A percentile compares a stretch with the other conserved stretches of the same genome.
phyloP scores from a whole-genome alignment of 2,113 vertebrate species.

The Oryzias woworae region DNA sequence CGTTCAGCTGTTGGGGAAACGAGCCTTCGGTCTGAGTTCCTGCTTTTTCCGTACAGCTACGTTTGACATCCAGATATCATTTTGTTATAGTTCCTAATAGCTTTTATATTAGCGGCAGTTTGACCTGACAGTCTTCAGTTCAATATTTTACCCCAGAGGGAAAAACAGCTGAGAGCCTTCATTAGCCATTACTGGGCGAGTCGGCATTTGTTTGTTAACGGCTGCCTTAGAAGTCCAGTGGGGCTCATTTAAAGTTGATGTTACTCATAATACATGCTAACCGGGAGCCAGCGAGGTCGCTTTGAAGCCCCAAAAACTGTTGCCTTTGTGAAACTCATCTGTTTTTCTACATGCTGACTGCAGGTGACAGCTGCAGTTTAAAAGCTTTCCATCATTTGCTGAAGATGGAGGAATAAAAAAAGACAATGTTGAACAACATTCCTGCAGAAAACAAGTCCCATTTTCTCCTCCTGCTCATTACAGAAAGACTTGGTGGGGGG shows the following conservation, averaged over 20 bases:
- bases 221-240: constrained; percentile 70
- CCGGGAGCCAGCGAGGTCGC: constrained; percentile 59
- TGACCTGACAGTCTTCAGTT: constrained; percentile 44
- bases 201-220: constrained; percentile 77
- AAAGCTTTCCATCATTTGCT: constrained; percentile 74
- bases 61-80: constrained; percentile 25
- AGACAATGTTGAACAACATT: constrained; percentile 78
- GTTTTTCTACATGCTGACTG: constrained; percentile 41
- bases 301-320: constrained; percentile 36
- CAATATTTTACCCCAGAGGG: constrained; percentile 63
- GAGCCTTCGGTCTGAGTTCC: constrained; percentile 13
- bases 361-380: constrained; percentile 50
- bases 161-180: constrained; percentile 66
- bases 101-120: constrained; percentile 9
- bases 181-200: constrained; percentile 77
- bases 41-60: constrained; percentile 17
- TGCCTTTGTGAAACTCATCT: constrained; percentile 12
- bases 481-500: constrained; percentile 76
- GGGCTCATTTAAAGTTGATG: constrained; percentile 72
- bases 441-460: constrained; percentile 64
- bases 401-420: constrained; percentile 67
- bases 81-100: constrained; percentile 31
- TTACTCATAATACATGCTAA: constrained; percentile 68
- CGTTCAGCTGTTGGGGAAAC: constrained; percentile 20
- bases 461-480: constrained; percentile 75